Evolutionary conservation across 2,113 vertebrate genomes (phyloP).

Genomic region (Ibidorhyncha struthersii): DNA sequence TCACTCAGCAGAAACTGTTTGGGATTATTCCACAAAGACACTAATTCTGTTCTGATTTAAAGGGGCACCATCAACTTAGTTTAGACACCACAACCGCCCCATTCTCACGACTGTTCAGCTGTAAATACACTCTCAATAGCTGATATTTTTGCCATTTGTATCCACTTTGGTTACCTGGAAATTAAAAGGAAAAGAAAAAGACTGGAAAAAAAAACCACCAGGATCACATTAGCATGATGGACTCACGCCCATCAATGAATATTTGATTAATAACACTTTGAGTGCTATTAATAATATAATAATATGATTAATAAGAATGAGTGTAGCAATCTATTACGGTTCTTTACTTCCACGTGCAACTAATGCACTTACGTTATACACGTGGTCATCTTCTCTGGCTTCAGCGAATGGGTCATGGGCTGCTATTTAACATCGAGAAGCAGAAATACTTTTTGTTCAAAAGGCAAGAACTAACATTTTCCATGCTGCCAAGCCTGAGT

Average conservation of each 20-base stretch:
- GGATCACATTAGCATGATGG: background rate
- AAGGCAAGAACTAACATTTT: background rate
- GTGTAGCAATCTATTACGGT: background rate
- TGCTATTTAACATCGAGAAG: background rate
- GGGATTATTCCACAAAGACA: constrained; percentile 59
- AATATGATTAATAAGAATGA: background rate
- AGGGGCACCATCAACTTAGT: background rate
- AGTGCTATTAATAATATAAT: background rate
- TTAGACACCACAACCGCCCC: background rate
- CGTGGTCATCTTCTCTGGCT: background rate
- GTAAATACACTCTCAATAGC: background rate
- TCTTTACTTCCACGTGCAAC: background rate
- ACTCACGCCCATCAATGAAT: background rate
- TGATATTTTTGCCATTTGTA: background rate
- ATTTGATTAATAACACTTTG: background rate
- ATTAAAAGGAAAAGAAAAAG: background rate
- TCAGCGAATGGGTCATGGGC: background rate
- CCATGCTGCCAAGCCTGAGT: background rate
- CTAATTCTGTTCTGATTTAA: constrained; percentile 62
- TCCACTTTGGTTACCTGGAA: background rate
- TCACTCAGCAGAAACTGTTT: constrained; percentile 70
- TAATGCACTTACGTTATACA: background rate
- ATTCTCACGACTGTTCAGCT: background rate
- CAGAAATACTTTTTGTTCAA: background rate
- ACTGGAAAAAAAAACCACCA: background rate